phyloP scores from a whole-genome alignment of 2,888 invertebrate genomes.

The Meta bourneti region DNA sequence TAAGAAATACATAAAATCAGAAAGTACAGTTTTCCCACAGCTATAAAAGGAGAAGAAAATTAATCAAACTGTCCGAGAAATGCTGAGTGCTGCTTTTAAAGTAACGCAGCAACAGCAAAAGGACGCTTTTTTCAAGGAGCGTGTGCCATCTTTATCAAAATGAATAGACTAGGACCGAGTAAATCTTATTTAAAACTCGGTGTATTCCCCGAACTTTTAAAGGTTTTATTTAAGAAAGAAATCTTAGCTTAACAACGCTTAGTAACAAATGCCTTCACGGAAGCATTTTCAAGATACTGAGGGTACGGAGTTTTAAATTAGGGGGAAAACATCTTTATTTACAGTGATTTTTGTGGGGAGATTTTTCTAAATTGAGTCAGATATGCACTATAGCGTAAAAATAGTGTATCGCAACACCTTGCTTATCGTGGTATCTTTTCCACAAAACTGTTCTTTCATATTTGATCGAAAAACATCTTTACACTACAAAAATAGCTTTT shows the following conservation, averaged over 20 bases:
- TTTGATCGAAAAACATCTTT: too few relatives aligned
- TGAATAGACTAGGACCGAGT: constrained; percentile 39
- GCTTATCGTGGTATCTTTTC: neutral
- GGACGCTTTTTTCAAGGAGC: constrained; percentile 19
- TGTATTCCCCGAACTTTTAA: constrained; percentile 26
- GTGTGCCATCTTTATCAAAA: constrained; percentile 56
- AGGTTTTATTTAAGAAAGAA: constrained; percentile 21
- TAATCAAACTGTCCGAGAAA: constrained; percentile 46
- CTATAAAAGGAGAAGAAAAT: constrained; percentile 26
- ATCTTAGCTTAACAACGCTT: neutral
- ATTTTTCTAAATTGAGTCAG: neutral
- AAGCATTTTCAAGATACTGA: constrained; percentile 4
- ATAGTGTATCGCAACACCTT: neutral
- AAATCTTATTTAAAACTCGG: constrained; percentile 62
- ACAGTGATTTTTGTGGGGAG: constrained; percentile 16
- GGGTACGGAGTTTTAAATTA: neutral
- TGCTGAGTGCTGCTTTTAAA: constrained; percentile 12
- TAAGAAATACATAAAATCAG: neutral
- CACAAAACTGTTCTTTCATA: too few relatives aligned
- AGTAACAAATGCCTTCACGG: constrained; percentile 13
- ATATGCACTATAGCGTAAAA: neutral
- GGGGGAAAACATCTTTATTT: constrained; percentile 2
- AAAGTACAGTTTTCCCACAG: neutral
- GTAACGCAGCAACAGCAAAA: neutral
- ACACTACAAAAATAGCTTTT: too few relatives aligned